Evolutionary conservation across 2,888 invertebrate species (phyloP), one percentile per base, ranked within the genome.

Genomic region (Heliconius ethilla): DNA sequence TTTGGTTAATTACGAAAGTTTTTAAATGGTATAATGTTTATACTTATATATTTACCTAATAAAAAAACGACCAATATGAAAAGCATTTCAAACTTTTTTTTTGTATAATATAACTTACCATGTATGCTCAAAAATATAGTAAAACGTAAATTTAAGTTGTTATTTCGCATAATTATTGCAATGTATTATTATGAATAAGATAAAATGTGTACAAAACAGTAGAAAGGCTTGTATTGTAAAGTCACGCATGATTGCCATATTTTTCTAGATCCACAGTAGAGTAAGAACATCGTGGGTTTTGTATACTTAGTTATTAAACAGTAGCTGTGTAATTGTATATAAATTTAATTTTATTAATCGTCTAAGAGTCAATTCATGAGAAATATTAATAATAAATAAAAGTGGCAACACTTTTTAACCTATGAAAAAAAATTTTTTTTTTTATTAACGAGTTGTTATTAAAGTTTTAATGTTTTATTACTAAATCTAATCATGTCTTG

Each of bases 241-340:
- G 84, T 84, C 85, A 85, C 83, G 88, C 88, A 89, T 88, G 81
- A 85, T 87, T 91, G 91, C 91, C 91, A 91, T 92, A 91, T 87
- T 86, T 83, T 84, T 86, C 80, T 84, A 84, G 82, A 82, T 81
- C 81, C 82, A 81, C 73, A 80, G 76, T 78, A 78, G 65, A 63
- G 40, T 66, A 74, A 76, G 72, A 72, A 11, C 73, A 40, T 77
- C 40, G 59, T 74, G 66, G 73, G 67, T 25, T 59, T 29, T 37
- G 51, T 73, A 66, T 55, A 73, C 73, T n/a, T 77, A 77, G 69
- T 67, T 59, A 5, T 62, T 77, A 74, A 37, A 67, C 40, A 37
- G 59, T 45, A 77, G 63, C 6, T n/a, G 27, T 65, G 33, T 9
- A 11, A 62, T 67, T 77, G 77, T 77, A 77, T 27, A 73, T 77